Base-by-base conservation (phyloP, 2,113 vertebrate genomes). In the Penelope pileata region DNA sequence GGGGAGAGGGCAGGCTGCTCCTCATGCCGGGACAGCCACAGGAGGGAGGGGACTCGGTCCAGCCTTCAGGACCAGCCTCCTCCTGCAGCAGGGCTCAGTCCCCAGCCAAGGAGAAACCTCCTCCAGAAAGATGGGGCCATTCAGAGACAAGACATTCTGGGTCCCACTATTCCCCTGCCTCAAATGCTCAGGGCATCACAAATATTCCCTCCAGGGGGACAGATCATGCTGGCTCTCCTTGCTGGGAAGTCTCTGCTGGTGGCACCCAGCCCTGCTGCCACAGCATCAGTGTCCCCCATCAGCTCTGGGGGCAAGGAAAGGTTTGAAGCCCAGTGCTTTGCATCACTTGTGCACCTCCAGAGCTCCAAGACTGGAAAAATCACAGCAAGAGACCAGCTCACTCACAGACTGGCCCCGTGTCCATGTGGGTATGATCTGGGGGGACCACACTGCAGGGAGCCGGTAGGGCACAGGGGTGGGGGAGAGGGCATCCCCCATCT, bases 341-440 rank as follows among this genome's bases (percentile, higher is more conserved):
- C 29, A 38, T 36, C 6, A 2, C 6, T 9, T 51, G 51, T 21
- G 17, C 16, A 34, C 12, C 22, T 75, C 58, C 60, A n/a, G 67
- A 15, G 32, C 32, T 58, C 42, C 1, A 1, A 53, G 26, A 53
- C n/a, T 26, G 38, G 66, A 36, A 51, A 51, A 73, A 82, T 22
- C 47, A 53, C n/a, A 53, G 38, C 0, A 0, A 64, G 60, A 58
- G 12, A 69, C 9, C 43, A 26, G 34, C 22, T 63, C 48, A 22
- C 2, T 6, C 36, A 56, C 48, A 72, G 29, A 51, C 2, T n/a
- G 23, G 1, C 6, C 40, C 59, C 1, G 3, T 6, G 23, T 1
- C 32, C 75, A 27, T 1, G 2, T 0, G 45, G 10, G 15, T 5
- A 30, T 11, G 8, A 21, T 56, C 1, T n/a, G 30, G 16, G 29